Percentiles rank a stretch among this genome's conserved stretches.
Evolutionary conservation across 2,888 invertebrate genomes (phyloP).

Genomic region (Nymphalis urticae): DNA sequence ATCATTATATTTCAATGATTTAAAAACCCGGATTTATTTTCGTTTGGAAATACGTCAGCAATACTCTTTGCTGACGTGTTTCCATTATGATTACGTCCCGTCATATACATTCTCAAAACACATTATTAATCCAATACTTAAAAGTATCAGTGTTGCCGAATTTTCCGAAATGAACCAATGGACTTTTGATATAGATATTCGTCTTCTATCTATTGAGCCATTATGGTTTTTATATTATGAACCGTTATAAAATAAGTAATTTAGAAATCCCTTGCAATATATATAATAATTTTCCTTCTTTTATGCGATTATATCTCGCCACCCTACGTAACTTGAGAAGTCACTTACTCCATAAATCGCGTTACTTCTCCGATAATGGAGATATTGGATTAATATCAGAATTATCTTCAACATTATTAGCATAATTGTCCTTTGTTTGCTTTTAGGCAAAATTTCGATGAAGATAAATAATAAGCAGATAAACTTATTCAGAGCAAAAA

Average conservation of each 20-base stretch:
- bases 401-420: conserved; percentile 21
- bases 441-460: conserved; percentile 9
- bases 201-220: no score
- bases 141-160: no score
- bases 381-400: conserved; percentile 53
- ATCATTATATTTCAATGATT: no score
- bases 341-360: conserved; percentile 37
- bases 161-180: no score
- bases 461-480: not conserved
- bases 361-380: conserved; percentile 33
- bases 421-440: conserved; percentile 17
- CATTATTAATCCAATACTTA: no score
- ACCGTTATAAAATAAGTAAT: not conserved
- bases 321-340: conserved; percentile 39
- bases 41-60: no score
- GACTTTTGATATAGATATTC: no score
- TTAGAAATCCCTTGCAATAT: conserved; percentile 14
- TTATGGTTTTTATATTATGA: not conserved
- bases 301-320: conserved; percentile 11
- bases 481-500: not conserved
- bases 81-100: no score
- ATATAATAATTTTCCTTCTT: conserved; percentile 9
- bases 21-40: no score
- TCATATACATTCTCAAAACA: no score
- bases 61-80: no score